Base-by-base conservation (phyloP, 2,888 invertebrate genomes). In the Eurytoma adleriae region DNA sequence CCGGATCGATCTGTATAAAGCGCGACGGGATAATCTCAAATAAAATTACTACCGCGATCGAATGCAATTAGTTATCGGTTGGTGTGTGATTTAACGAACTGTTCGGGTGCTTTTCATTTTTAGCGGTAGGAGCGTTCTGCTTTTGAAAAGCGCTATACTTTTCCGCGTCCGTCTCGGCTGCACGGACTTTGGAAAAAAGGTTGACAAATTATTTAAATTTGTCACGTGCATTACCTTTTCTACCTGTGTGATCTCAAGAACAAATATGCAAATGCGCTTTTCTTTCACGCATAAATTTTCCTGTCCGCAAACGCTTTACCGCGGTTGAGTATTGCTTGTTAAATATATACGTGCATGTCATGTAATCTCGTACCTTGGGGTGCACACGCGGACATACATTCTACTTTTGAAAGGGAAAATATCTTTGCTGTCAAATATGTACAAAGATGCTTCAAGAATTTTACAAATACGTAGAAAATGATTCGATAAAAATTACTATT, bases 221-320 rank as follows among this genome's bases (percentile, higher is more conserved):
- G 50, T 78, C 78, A 78, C 57, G 59, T 57, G 7, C 40, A 50
- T 67, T 30, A 30, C 30, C 4, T 73, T 68, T 68, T 62, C 69
- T 16, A 54, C 62, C 14, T 12, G 30, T 27, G 20, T 67, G 61
- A 68, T 73, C 66, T 27, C 20, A 54, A 71, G 59, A 71, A 71
- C 57, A 74, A 79, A 74, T 57, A 64, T 50, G 56, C 69, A 57
- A 54, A 57, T 20, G 56, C 50, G 50, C 79, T 79, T 56, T 79
- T 73, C 72, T 73, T 78, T 78, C 59, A 14, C 78, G 57, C 48
- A 74, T 79, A 79, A 74, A 79, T 73, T 79, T 79, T 7, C 54
- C 24, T 18, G 40, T 4, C 54, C 52, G 16, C 30, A 52, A 30
- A 72, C 57, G 50, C n/a, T 5, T 66, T 68, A 64, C 79, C 50